Evolutionary conservation across 35 echinoderm and acorn worm species (phyloP), one percentile per base, ranked within the genome.

Genomic region (Strongylocentrotus purpuratus): DNA sequence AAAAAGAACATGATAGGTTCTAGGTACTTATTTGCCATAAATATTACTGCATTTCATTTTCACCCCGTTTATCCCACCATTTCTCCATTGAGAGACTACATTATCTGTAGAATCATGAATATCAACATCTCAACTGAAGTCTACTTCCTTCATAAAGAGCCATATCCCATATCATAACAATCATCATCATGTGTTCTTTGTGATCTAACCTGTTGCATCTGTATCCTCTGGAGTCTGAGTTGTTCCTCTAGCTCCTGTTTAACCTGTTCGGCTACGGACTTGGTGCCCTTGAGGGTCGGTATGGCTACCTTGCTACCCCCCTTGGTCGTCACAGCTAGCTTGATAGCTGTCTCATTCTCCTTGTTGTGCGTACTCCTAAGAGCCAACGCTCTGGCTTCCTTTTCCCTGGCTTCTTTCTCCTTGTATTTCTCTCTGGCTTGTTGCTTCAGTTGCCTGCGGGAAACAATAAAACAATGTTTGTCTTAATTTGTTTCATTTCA

Each of bases 181-280:
- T 45, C 25, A 35, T 7, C 46, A 60, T 1, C 17, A 17, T 17
- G 65, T 17, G 5, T 32, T 52, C 22, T 15, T 5, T 5, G 9
- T 47, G 0, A 94, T 2, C 78, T 91, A 55, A 99, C 98, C 96
- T 99, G 98, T 59, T 97, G 96, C 95, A 95, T 96, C 32, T 95
- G 91, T 35, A 86, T 41, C 52, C 95, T 95, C 86, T 97, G 96
- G 18, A 94, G 25, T 52, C 94, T 95, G 92, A 99, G 94, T 95
- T 99, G 98, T 78, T 97, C 95, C 50, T 99, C 98, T 45, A 99
- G 52, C 94, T 99, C 96, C 5, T 94, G 92, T 50, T 96, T 96
- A 15, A 99, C 65, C 91, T 96, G 95, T 9, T 94, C 41, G 20
- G 90, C 61, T 61, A 85, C 46, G 2, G 91, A 93, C 91, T 93